Evolutionary conservation across 2,797 vertebrate species (phyloP).

Genomic region (Loriculus beryllinus): DNA sequence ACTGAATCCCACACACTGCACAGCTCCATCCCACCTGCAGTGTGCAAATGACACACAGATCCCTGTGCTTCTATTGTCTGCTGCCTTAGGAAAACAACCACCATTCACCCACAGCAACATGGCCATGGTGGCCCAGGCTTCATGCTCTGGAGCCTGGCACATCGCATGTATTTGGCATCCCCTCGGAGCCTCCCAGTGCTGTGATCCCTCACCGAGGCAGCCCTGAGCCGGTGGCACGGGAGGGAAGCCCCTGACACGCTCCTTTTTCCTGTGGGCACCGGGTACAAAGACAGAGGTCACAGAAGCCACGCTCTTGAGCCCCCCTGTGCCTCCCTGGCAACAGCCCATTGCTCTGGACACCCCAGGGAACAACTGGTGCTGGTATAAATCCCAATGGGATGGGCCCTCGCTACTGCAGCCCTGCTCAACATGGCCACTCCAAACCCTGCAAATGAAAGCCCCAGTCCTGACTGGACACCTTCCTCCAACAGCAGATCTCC

Average conservation of each 20-base stretch:
- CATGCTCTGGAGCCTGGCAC: not conserved
- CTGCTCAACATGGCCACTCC: not conserved
- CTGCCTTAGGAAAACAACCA: not conserved
- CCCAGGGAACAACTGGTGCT: fast-evolving
- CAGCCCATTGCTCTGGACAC: not conserved
- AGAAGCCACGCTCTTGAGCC: fast-evolving
- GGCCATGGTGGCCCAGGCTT: not conserved
- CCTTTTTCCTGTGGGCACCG: not conserved
- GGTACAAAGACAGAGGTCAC: not conserved
- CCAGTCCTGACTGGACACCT: not conserved
- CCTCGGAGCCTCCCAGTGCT: not conserved
- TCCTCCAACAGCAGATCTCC: not conserved
- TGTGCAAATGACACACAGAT: not conserved
- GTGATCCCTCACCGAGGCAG: not conserved
- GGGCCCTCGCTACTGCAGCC: not conserved
- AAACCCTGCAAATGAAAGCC: not conserved
- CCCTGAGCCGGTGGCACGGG: fast-evolving
- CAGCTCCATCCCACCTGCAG: fast-evolving
- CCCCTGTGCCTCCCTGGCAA: fast-evolving
- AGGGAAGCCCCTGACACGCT: not conserved
- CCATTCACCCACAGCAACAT: not conserved
- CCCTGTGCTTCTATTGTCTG: not conserved
- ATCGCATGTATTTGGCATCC: fast-evolving
- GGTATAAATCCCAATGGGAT: not conserved
- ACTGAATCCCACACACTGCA: not conserved